phyloP scores from a whole-genome alignment of 2,113 vertebrate genomes.

The Oreochromis niloticus region DNA sequence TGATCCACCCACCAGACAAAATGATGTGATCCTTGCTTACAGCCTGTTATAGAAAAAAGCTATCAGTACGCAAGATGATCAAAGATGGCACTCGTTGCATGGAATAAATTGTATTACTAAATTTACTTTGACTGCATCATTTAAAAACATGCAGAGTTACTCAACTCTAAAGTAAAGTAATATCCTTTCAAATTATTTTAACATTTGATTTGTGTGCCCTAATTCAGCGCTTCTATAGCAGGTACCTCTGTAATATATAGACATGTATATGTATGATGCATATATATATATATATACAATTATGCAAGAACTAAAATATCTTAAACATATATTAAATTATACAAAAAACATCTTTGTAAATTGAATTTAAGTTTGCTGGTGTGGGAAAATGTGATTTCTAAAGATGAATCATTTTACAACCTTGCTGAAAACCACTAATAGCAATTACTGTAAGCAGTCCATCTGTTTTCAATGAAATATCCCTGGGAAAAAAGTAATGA shows the following conservation, averaged over 20 bases:
- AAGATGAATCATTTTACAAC: background rate
- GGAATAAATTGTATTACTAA: background rate
- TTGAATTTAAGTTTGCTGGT: background rate
- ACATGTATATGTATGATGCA: background rate
- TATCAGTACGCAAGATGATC: background rate
- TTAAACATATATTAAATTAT: background rate
- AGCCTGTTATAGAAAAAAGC: background rate
- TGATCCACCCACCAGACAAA: slow-evolving; percentile 27
- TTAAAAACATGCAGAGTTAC: background rate
- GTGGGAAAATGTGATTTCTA: background rate
- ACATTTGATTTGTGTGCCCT: background rate
- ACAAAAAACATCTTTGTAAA: background rate
- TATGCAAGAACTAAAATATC: background rate
- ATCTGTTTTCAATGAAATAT: background rate
- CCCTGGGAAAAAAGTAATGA: background rate
- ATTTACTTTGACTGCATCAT: background rate
- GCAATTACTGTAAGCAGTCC: background rate
- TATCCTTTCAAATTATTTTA: background rate
- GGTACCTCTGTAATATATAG: background rate
- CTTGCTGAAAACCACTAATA: background rate
- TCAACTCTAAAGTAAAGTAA: background rate
- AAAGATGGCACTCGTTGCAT: background rate
- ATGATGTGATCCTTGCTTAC: background rate
- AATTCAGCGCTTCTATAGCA: background rate
- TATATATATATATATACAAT: background rate